phyloP scores from a whole-genome alignment of 1,140 invertebrate genomes.

The Globodera rostochiensis region DNA sequence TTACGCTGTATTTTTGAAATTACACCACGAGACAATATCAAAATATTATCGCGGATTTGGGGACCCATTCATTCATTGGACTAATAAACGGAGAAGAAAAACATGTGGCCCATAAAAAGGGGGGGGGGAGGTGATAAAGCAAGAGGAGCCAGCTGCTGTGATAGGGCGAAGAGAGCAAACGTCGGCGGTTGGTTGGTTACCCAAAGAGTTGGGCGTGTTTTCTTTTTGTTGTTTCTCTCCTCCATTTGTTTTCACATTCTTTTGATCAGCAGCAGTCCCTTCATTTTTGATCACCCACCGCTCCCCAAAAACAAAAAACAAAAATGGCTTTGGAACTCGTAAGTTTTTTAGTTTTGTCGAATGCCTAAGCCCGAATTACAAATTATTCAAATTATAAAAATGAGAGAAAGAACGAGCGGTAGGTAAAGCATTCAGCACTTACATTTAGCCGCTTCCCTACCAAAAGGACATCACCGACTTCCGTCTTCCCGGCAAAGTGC shows the following conservation, averaged over 20 bases:
- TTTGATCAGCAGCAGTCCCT: too few species aligned
- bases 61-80: too few species aligned
- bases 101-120: background rate
- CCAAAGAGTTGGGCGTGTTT: too few species aligned
- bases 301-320: background rate
- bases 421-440: background rate
- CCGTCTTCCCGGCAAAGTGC: slow-evolving; percentile 4
- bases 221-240: background rate
- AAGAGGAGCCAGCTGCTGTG: too few species aligned
- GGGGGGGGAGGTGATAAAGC: background rate
- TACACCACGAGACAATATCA: too few species aligned
- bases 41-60: too few species aligned
- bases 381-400: background rate
- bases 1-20: too few species aligned
- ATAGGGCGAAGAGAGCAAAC: too few species aligned
- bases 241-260: too few species aligned
- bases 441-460: slow-evolving; percentile 24
- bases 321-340: slow-evolving; percentile 13
- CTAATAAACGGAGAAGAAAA: background rate
- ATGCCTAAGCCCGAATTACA: background rate
- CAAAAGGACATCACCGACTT: slow-evolving; percentile 21
- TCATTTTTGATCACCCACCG: too few species aligned
- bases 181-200: too few species aligned
- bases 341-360: slow-evolving; percentile 21
- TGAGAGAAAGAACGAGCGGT: background rate